Evolutionary conservation across 2,113 vertebrate genomes (phyloP), one percentile per base, ranked within the genome.

Genomic region (Brienomyrus brachyistius): DNA sequence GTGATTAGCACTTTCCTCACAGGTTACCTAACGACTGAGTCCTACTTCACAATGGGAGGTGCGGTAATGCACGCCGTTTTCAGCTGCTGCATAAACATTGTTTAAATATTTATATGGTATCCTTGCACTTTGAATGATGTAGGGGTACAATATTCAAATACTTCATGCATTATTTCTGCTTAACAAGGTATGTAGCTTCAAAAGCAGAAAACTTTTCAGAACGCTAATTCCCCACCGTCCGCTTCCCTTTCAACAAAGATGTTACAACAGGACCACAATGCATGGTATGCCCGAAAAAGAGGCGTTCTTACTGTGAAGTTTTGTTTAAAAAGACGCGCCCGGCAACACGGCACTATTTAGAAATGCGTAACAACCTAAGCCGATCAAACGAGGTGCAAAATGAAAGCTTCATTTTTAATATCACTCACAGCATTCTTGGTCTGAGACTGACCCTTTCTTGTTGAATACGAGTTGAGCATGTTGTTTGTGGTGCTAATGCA

Each of bases 401-500:
- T 80, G 35, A 80, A 80, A 80, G 74, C 74, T 80, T 80, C 31
- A 1, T 80, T 43, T 40, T 80, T 19, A 80, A 80, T 80, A 43
- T 80, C 74, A 19, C 74, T 77, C 15, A 40, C 31, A 77, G 35
- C 15, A 77, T 5, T 77, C 70, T 15, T 77, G 70, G 70, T 77
- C 70, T 2, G 74, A 80, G 15, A 35, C 4, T 43, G 74, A 80
- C 35, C 74, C 17, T 8, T 43, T 43, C 74, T 7, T 7, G 74
- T 40, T 80, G 35, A 80, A 80, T 80, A 31, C 27, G 10, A 70
- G 62, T 31, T 31, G n/a, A 70, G 74, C 19, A 17, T 80, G 35
- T 80, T 80, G 74, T 80, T 80, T 80, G 35, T 80, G 74, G 74
- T 43, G 74, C 74, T 80, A 43, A 80, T 80, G 74, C 74, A 80